Base-by-base conservation (phyloP, 2,113 vertebrate genomes). In the Nyctibius bracteatus region DNA sequence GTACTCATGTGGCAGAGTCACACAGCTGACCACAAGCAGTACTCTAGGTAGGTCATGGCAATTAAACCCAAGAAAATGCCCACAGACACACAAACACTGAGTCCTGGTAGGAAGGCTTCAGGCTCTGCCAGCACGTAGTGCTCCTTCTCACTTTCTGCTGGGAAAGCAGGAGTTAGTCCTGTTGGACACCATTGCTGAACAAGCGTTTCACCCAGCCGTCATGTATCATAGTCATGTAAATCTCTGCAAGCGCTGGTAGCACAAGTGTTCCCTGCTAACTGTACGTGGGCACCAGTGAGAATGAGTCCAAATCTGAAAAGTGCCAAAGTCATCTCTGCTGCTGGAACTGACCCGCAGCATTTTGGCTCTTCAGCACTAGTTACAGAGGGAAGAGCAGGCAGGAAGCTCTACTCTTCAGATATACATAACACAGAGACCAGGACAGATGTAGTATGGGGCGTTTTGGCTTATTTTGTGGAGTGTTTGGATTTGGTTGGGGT, bases 361-460 rank as follows among this genome's bases (percentile, higher is more conserved):
- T 66, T 62, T 47, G 43, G 55, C 33, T 68, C 30, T 47, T 47
- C 31, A 20, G 54, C 19, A 19, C 6, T 8, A 5, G 14, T 22
- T 23, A 6, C 3, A 28, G 31, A 55, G 22, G 43, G 52, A n/a
- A 65, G 14, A 65, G 35, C 8, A n/a, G 18, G 43, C 24, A 23
- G 55, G 15, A 47, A 49, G 23, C 8, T 67, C 22, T 33, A 0
- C 24, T 58, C 8, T 43, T 20, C n/a, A 44, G 27, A 8, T 8
- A 28, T 4, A 7, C 3, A 0, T 10, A 37, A 24, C 11, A 16
- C 12, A 12, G 27, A 27, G 41, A 28, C 12, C 9, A 67, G 41
- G 22, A 14, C 12, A 35, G 9, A 37, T 20, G 10, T 39, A 33
- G 22, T 46, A 8, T 9, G 14, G 6, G 9, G 51, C 11, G 12